Base-by-base conservation (phyloP, 2,888 invertebrate species). In the Xestoiulus laeticollis region DNA sequence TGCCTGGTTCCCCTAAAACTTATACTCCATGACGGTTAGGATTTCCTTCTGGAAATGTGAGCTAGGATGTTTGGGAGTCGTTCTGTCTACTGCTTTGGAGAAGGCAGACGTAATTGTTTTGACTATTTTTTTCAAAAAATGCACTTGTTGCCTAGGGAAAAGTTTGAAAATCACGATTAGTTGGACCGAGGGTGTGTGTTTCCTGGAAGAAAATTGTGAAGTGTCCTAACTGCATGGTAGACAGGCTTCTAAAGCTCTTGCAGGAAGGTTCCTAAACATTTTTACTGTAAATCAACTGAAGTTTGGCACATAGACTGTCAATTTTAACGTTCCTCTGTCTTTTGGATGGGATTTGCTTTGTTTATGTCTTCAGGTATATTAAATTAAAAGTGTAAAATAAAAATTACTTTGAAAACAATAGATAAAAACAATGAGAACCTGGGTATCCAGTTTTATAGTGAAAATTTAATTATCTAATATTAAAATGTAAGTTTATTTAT, bases 21-120 rank as follows among this genome's bases (percentile, higher is more conserved):
- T 43, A 10, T 59, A 1, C 59, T 4, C 19, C 14, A 48, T 48
- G 48, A 48, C 48, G 19, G 59, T n/a, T 22, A 38, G 22, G 5
- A 59, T n/a, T 59, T n/a, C 59, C 59, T 59, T 59, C 5, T 59
- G 59, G n/a, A 48, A 48, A 59, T n/a, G 22, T 59, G 22, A 59
- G n/a, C 10, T n/a, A 59, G 59, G 59, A 59, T 59, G 59, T 59
- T 59, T 22, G 59, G 59, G 59, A 59, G 59, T 59, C 59, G n/a
- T 59, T 59, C 59, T 22, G 59, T 59, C 59, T 59, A 22, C 59
- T 4, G 53, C 0, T 48, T 8, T 48, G 48, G 4, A 48, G 48
- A 0, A 48, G 48, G 48, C 48, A 14, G 59, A 22, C 14, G 16
- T 48, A 59, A 22, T 59, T 59, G 59, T 59, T 59, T 59, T 59